Conservation (phyloP, 2,888 invertebrate species). For the Cheiracanthium punctorium region DNA sequence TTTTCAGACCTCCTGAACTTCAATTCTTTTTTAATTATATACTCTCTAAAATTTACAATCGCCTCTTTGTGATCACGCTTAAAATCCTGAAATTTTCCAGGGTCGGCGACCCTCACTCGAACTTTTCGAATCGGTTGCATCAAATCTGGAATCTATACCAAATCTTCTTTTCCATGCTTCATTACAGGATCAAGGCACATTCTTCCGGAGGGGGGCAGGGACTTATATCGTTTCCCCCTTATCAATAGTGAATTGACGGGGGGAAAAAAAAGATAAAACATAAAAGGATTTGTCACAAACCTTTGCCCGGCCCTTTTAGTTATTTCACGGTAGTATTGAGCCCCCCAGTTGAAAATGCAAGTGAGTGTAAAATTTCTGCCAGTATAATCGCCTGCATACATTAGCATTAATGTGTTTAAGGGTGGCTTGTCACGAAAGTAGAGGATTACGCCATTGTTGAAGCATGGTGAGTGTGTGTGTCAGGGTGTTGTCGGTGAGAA, state of each 20-base stretch:
- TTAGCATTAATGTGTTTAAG: constrained; percentile 48
- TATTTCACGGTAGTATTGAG: too few relatives aligned
- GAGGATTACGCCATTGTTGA: too few relatives aligned
- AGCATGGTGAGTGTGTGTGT: background rate
- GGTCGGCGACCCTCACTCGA: constrained; percentile 1
- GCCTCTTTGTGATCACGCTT: too few relatives aligned
- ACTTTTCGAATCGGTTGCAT: background rate
- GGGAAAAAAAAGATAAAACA: background rate
- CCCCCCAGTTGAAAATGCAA: constrained; percentile 20
- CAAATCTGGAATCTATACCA: background rate
- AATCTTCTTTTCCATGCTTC: constrained; percentile 31
- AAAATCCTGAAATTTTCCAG: too few relatives aligned
- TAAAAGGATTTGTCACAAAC: constrained; percentile 26
- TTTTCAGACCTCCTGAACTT: too few relatives aligned
- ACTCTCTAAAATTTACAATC: too few relatives aligned
- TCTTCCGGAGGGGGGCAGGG: background rate
- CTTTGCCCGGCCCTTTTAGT: too few relatives aligned
- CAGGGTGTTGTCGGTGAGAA: too few relatives aligned
- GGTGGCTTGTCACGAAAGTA: background rate
- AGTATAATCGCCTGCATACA: constrained; percentile 51
- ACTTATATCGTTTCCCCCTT: background rate
- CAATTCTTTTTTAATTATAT: too few relatives aligned
- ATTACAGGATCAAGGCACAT: constrained; percentile 19
- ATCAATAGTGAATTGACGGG: constrained; percentile 13
- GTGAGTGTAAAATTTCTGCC: constrained; percentile 48